Conservation (phyloP, 2,797 vertebrate genomes). For the Malacoraja senta region DNA sequence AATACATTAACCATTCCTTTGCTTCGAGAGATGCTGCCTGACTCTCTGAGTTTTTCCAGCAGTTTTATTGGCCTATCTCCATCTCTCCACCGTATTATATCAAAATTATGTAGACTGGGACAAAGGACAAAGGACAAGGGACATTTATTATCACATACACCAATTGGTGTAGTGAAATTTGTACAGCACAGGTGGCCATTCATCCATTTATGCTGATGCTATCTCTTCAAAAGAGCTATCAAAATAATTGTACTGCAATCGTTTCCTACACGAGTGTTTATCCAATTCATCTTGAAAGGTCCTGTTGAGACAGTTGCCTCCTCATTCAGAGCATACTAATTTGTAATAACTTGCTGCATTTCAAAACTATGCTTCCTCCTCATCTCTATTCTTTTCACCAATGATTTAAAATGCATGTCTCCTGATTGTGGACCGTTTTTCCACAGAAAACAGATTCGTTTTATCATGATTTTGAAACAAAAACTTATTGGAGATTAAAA, state of each 20-base stretch:
- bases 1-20: too few species aligned
- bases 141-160: too few species aligned
- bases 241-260: background rate
- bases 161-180: too few species aligned
- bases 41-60: too few species aligned
- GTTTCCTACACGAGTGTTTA: background rate
- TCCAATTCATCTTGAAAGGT: background rate
- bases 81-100: background rate
- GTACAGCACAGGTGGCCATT: background rate
- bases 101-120: background rate
- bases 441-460: background rate
- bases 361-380: background rate
- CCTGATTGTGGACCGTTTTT: too few species aligned
- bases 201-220: background rate
- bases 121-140: too few species aligned
- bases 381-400: background rate
- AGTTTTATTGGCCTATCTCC: too few species aligned
- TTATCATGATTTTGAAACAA: constrained; percentile 6
- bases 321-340: background rate
- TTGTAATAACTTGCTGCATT: background rate
- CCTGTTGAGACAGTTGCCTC: background rate
- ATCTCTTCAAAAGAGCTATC: background rate
- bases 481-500: background rate
- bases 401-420: background rate
- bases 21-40: too few species aligned